Conservation (phyloP, 1,140 invertebrate genomes). For the Luehdorfia chinensis region DNA sequence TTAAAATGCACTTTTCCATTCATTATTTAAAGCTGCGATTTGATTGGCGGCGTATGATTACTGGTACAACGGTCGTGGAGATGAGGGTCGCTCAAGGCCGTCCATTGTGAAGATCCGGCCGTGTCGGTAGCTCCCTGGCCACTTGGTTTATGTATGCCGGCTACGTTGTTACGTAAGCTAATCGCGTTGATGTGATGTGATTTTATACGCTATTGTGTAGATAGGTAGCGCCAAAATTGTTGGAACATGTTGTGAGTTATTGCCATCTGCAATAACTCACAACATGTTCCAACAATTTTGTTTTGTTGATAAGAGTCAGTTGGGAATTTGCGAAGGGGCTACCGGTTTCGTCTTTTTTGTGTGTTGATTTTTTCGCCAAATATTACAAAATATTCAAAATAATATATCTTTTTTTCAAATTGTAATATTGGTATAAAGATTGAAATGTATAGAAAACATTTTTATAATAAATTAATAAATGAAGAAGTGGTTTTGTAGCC, state of each 20-base stretch:
- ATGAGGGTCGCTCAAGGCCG: conserved; percentile 64
- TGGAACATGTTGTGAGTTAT: not conserved
- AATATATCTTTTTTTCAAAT: too few relatives aligned
- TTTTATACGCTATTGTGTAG: not conserved
- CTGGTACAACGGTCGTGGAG: conserved; percentile 3
- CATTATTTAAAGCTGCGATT: conserved; percentile 1
- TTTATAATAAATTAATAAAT: too few relatives aligned
- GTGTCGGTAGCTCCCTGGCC: conserved; percentile 13
- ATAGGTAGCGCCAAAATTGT: not conserved
- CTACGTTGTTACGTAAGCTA: not conserved
- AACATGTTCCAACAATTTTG: not conserved
- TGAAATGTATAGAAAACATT: too few relatives aligned
- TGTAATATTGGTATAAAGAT: too few relatives aligned
- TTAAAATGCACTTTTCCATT: too few relatives aligned
- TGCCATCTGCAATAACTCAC: not conserved
- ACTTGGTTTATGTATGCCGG: conserved; percentile 13
- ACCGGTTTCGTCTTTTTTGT: not conserved
- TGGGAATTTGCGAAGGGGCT: not conserved
- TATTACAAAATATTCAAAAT: too few relatives aligned
- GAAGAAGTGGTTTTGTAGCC: too few relatives aligned
- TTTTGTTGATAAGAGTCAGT: not conserved
- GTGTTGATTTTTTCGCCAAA: not conserved
- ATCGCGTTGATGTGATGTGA: not conserved
- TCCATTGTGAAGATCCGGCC: conserved; percentile 50
- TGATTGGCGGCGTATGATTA: not conserved